Conservation (phyloP, 2,888 invertebrate species). For the Cacoxenus indagator region DNA sequence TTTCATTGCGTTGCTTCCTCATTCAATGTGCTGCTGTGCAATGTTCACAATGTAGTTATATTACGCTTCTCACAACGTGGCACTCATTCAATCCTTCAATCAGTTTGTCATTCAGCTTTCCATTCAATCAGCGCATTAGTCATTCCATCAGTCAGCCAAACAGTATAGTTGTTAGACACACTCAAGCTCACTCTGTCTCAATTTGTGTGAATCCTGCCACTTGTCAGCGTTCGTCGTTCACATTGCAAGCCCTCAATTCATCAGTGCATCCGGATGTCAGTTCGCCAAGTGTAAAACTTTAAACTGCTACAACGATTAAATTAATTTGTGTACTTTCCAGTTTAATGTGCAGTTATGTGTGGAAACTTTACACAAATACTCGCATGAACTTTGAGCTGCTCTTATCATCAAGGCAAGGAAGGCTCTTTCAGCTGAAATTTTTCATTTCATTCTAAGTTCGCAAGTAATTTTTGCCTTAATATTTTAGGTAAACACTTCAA, state of each 20-base stretch:
- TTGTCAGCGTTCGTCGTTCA: too few relatives aligned
- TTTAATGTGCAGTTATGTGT: slow-evolving; percentile 5
- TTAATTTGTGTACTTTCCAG: slow-evolving; percentile 47
- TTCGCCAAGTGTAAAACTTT: slow-evolving; percentile 39
- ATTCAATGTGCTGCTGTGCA: too few relatives aligned
- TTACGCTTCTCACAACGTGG: slow-evolving; percentile 4
- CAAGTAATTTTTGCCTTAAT: slow-evolving; percentile 3
- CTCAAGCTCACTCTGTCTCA: slow-evolving; percentile 3
- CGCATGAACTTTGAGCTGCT: not conserved
- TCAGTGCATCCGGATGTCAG: not conserved
- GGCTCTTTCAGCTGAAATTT: too few relatives aligned
- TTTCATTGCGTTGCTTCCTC: not conserved
- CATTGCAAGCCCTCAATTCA: too few relatives aligned
- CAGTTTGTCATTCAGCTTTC: too few relatives aligned
- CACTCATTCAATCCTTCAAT: slow-evolving; percentile 14
- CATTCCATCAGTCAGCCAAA: slow-evolving; percentile 9
- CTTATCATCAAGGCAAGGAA: too few relatives aligned
- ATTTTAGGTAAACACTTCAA: slow-evolving; percentile 12
- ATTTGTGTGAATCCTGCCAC: too few relatives aligned
- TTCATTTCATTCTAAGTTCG: slow-evolving; percentile 1
- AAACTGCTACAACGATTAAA: slow-evolving; percentile 51
- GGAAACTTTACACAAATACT: slow-evolving; percentile 7
- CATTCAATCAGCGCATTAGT: slow-evolving; percentile 13
- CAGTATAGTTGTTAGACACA: too few relatives aligned
- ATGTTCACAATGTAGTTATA: too few relatives aligned